A percentile compares a stretch with the other conserved stretches of the same genome.
phyloP scores from a whole-genome alignment of 2,113 vertebrate species.

The Lagopus leucura region DNA sequence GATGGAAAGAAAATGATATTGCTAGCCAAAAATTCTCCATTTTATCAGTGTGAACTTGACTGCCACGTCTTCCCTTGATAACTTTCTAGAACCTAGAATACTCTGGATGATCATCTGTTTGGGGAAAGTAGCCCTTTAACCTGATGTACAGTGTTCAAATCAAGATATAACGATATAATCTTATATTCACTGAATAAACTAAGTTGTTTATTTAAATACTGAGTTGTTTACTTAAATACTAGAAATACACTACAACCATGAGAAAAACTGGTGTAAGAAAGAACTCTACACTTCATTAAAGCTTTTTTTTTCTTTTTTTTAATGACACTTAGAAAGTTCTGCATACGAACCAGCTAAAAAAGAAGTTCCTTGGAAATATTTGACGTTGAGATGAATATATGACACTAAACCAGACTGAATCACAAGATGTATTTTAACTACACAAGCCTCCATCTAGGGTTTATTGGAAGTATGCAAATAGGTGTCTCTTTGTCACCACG shows the following conservation, averaged over 20 bases:
- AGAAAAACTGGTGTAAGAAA: neutral
- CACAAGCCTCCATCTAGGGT: neutral
- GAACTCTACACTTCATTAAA: neutral
- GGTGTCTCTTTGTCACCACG: neutral
- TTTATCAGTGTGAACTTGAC: neutral
- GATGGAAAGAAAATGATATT: neutral
- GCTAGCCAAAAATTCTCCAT: neutral
- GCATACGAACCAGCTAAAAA: neutral
- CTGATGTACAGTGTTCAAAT: neutral
- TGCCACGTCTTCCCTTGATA: neutral
- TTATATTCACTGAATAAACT: neutral
- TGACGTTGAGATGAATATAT: constrained; percentile 34
- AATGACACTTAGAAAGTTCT: neutral
- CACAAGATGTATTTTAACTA: neutral
- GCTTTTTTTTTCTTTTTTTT: neutral
- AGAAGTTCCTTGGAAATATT: constrained; percentile 65
- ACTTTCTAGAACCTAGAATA: neutral
- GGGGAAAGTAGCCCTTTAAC: neutral
- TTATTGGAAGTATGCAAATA: constrained; percentile 30
- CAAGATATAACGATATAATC: neutral
- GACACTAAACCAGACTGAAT: constrained; percentile 41
- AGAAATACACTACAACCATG: neutral
- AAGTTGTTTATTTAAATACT: neutral
- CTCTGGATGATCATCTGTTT: neutral
- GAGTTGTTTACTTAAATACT: neutral